phyloP scores from a whole-genome alignment of 2,797 vertebrate genomes.

The Linurgus olivaceus region DNA sequence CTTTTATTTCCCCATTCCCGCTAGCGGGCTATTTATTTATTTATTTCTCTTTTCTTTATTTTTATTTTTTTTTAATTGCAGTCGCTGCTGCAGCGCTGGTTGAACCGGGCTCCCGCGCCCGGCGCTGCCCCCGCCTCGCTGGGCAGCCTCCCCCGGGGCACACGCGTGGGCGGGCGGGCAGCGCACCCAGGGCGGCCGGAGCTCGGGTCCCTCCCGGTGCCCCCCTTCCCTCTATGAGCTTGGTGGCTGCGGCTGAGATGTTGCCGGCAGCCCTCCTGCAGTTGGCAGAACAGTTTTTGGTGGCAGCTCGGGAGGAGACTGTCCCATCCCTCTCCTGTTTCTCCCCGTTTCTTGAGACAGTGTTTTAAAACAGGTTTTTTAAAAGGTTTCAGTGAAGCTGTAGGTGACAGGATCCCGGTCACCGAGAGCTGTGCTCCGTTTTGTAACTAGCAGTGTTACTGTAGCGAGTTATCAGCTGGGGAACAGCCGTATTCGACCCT shows the following conservation, averaged over 20 bases:
- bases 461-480: background rate
- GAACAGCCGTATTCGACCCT: background rate
- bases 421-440: background rate
- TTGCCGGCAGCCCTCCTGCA: background rate
- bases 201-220: background rate
- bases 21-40: background rate
- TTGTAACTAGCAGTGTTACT: background rate
- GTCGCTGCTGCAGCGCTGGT: background rate
- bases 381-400: background rate
- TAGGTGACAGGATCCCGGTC: background rate
- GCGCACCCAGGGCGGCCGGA: background rate
- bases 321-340: constrained; percentile 14
- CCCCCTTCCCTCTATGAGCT: background rate
- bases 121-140: background rate
- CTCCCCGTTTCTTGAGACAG: background rate
- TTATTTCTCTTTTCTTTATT: background rate
- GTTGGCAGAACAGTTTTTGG: background rate
- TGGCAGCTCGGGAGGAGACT: background rate
- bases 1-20: background rate
- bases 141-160: background rate
- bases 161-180: background rate
- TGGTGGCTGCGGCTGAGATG: background rate
- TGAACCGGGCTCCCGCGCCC: background rate
- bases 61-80: background rate
- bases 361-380: background rate